phyloP scores from a whole-genome alignment of 1,140 invertebrate species.

The Arion vulgaris region DNA sequence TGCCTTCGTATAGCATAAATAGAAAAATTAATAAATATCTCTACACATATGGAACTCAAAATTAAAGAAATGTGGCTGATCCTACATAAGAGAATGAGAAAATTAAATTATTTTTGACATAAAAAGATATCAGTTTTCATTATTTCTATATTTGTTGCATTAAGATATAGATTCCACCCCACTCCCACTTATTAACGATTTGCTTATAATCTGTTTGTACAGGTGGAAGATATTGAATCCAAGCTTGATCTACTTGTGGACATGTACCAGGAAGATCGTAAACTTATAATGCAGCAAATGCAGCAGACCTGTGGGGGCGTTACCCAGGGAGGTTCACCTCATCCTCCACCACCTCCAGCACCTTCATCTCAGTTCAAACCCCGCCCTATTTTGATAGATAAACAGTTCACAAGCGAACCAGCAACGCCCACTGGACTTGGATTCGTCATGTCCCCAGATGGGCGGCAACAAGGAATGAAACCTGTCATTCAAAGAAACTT shows the following conservation, averaged over 20 bases:
- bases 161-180: too few species aligned
- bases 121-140: too few species aligned
- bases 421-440: conserved; percentile 78
- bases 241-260: conserved; percentile 95
- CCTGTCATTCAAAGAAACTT: conserved; percentile 83
- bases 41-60: too few species aligned
- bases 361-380: conserved; percentile 46
- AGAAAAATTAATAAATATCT: too few species aligned
- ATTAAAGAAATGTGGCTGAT: too few species aligned
- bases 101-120: too few species aligned
- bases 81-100: too few species aligned
- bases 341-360: conserved; percentile 54
- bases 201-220: too few species aligned
- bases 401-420: conserved; percentile 83
- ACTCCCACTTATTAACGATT: too few species aligned
- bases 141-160: too few species aligned
- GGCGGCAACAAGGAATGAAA: conserved; percentile 49
- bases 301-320: conserved; percentile 34
- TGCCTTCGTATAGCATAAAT: too few species aligned
- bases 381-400: conserved; percentile 75
- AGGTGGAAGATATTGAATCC: conserved; percentile 92
- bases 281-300: conserved; percentile 53
- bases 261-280: conserved; percentile 90
- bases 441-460: conserved; percentile 51
- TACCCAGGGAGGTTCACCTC: conserved; percentile 28